Percentiles rank a stretch among this genome's conserved stretches.
Evolutionary conservation across 92 coral and sea anemone species (phyloP).

Genomic region (Zoanthus solanderi): DNA sequence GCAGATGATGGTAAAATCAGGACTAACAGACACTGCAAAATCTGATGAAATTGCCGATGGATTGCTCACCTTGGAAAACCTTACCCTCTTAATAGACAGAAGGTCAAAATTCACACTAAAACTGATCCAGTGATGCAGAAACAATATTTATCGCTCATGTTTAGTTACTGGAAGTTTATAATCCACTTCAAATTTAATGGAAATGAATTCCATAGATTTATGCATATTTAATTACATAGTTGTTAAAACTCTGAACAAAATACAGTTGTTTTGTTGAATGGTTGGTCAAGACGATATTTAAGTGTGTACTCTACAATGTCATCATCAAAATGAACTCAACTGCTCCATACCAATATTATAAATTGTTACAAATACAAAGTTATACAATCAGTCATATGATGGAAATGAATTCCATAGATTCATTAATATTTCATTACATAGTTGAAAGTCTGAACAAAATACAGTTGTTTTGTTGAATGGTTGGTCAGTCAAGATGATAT

Average conservation of each 20-base stretch:
- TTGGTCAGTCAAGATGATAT: conserved; percentile 11
- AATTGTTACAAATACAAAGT: too few species aligned
- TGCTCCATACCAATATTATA: too few species aligned
- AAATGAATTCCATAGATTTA: conserved; percentile 9
- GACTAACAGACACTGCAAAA: background rate
- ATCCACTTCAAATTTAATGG: background rate
- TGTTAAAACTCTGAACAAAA: conserved; percentile 5
- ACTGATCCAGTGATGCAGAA: conserved; percentile 13
- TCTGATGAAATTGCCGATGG: conserved; percentile 22
- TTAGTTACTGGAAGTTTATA: background rate
- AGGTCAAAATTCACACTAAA: background rate
- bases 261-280: conserved; percentile 9
- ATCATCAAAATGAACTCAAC: too few species aligned
- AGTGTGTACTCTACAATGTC: too few species aligned
- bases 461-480: conserved; percentile 5
- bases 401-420: conserved; percentile 16
- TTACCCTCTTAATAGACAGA: background rate
- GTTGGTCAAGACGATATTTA: background rate
- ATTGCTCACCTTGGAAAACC: background rate
- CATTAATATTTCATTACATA: conserved; percentile 2
- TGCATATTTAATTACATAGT: conserved; percentile 10
- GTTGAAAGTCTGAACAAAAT: conserved; percentile 8
- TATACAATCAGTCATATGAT: background rate
- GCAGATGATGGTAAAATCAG: background rate
- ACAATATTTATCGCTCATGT: conserved; percentile 4